A percentile compares a stretch with the other conserved stretches of the same genome.
Evolutionary conservation across 1,140 invertebrate species (phyloP).

Genomic region (Drosophila orosa): DNA sequence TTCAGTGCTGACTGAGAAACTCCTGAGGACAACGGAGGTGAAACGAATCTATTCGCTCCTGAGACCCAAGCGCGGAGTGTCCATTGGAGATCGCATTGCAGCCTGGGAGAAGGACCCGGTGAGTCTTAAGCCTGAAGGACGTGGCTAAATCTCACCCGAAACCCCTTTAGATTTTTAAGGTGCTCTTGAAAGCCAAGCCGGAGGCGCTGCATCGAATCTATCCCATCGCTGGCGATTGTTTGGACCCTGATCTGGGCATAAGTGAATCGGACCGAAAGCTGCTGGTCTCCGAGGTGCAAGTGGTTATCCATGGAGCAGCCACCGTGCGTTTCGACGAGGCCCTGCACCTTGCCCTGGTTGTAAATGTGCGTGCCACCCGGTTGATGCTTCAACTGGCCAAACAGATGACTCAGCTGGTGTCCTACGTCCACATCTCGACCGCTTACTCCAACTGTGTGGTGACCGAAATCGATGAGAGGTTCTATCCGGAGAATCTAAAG

Average conservation of each 20-base stretch:
- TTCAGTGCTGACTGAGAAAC: slow-evolving; percentile 90
- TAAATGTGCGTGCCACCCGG: slow-evolving; percentile 87
- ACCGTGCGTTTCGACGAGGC: slow-evolving; percentile 93
- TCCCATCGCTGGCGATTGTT: slow-evolving; percentile 86
- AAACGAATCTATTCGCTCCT: slow-evolving; percentile 90
- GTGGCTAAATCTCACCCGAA: not conserved
- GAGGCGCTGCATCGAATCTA: slow-evolving; percentile 20
- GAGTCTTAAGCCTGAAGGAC: slow-evolving; percentile 58
- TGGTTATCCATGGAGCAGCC: slow-evolving; percentile 94
- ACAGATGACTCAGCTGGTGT: slow-evolving; percentile 89
- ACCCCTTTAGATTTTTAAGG: slow-evolving; percentile 43
- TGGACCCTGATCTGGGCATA: slow-evolving; percentile 88
- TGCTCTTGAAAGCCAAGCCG: slow-evolving; percentile 18
- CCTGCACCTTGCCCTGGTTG: slow-evolving; percentile 86
- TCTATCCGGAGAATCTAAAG: slow-evolving; percentile 88
- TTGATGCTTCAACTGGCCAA: slow-evolving; percentile 85
- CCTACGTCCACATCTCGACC: slow-evolving; percentile 89
- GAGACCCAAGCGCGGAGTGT: slow-evolving; percentile 90
- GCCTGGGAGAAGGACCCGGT: slow-evolving; percentile 86
- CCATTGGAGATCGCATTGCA: slow-evolving; percentile 87
- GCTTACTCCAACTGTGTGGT: slow-evolving; percentile 89
- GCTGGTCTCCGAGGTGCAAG: slow-evolving; percentile 84
- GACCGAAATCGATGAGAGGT: slow-evolving; percentile 87
- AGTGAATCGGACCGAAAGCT: slow-evolving; percentile 85
- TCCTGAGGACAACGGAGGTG: slow-evolving; percentile 90